Evolutionary conservation across 2,888 invertebrate genomes (phyloP).

Genomic region (Brenthis daphne): DNA sequence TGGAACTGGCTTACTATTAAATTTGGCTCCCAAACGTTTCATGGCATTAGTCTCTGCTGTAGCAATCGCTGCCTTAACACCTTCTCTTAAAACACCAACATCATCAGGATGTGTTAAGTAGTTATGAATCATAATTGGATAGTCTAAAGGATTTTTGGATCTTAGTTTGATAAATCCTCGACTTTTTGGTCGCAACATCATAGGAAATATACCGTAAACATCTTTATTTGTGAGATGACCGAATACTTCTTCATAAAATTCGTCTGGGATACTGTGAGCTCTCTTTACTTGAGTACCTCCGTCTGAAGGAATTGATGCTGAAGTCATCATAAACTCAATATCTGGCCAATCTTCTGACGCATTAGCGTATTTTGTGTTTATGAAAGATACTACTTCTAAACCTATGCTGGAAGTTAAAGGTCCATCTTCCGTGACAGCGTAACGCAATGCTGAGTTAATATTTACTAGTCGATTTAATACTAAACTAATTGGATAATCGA

Average conservation of each 20-base stretch:
- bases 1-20: constrained; percentile 88
- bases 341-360: constrained; percentile 94
- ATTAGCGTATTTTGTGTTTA: constrained; percentile 94
- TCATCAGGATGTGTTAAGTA: constrained; percentile 94
- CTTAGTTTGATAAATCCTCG: constrained; percentile 89
- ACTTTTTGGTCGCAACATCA: constrained; percentile 94
- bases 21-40: constrained; percentile 90
- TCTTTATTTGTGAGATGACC: constrained; percentile 87
- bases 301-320: constrained; percentile 90
- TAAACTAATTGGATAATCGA: constrained; percentile 90
- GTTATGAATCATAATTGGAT: constrained; percentile 95
- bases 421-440: constrained; percentile 92
- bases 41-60: constrained; percentile 90
- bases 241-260: constrained; percentile 90
- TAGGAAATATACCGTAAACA: constrained; percentile 91
- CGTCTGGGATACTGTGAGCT: constrained; percentile 91
- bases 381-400: constrained; percentile 93
- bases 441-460: constrained; percentile 90
- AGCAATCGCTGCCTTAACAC: constrained; percentile 92
- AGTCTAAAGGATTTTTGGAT: constrained; percentile 87
- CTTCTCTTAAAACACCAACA: constrained; percentile 90
- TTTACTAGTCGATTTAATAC: constrained; percentile 92
- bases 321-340: constrained; percentile 94
- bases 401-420: constrained; percentile 94
- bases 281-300: constrained; percentile 91